These are phyloP conservation scores for Chionomys nivalis DNA, from an alignment of 2,113 vertebrate species.

Conservation along the genomic window DNA sequence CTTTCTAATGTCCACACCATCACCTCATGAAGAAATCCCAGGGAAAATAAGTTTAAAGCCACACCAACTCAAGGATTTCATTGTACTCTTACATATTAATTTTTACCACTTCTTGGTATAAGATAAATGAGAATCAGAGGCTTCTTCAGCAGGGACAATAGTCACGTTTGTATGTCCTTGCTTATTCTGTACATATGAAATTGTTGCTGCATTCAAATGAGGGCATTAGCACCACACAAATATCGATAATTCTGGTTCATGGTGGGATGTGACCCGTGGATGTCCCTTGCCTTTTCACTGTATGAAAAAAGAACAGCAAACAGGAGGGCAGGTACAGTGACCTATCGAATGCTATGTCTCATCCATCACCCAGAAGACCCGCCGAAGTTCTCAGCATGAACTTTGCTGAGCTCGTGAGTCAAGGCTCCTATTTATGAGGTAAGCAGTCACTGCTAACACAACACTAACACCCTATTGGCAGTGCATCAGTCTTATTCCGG, in stretches of 20 bases:
- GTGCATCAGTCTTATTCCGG: neutral
- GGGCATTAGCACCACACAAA: neutral
- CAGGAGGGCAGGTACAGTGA: neutral
- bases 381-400: neutral
- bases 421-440: neutral
- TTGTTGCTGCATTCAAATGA: neutral
- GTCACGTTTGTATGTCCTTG: accelerated
- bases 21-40: neutral
- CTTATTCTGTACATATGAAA: neutral
- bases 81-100: neutral
- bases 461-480: neutral
- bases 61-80: no score
- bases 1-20: neutral
- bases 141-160: neutral
- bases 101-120: neutral
- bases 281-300: neutral
- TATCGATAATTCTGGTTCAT: no score
- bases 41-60: neutral
- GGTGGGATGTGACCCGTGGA: no score
- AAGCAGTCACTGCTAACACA: neutral
- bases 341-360: neutral
- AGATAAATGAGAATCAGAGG: neutral
- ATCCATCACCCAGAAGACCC: neutral
- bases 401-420: neutral
- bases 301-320: neutral